Evolutionary conservation across 2,888 invertebrate species (phyloP).

Genomic region (Acanthoscelides obtectus): DNA sequence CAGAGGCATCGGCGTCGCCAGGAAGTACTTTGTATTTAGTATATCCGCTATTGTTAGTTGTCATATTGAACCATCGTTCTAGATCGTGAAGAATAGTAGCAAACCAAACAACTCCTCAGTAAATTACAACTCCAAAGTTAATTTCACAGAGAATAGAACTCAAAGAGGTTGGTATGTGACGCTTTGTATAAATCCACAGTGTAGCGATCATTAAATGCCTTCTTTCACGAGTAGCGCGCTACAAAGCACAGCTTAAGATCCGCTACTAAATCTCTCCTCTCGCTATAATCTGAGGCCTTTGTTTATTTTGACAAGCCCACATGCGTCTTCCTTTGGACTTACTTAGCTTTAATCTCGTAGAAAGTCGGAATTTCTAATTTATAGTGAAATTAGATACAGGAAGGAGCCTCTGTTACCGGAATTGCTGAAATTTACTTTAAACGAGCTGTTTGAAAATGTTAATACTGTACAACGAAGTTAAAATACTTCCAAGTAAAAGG

Average conservation of each 20-base stretch:
- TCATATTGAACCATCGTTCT: no score
- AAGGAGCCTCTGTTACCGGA: neutral
- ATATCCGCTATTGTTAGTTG: neutral
- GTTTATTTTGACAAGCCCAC: conserved; percentile 10
- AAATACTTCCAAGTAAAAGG: no score
- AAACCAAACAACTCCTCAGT: neutral
- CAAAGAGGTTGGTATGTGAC: neutral
- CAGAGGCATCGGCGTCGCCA: no score
- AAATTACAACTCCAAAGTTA: neutral
- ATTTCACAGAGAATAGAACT: neutral
- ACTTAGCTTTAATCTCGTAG: conserved; percentile 9
- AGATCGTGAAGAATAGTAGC: no score
- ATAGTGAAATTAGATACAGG: neutral
- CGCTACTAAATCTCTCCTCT: neutral
- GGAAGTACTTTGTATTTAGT: neutral
- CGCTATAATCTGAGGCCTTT: conserved; percentile 8
- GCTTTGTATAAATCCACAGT: neutral
- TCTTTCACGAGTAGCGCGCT: neutral
- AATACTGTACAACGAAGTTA: no score
- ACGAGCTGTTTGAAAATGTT: no score
- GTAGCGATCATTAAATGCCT: neutral
- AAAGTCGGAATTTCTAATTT: conserved; percentile 1
- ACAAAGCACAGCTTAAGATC: neutral
- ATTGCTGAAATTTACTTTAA: no score
- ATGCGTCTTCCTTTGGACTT: conserved; percentile 12